A percentile compares a stretch with the other conserved stretches of the same genome.
Conservation (phyloP, 2,888 invertebrate species). For the Amorpha juglandis region DNA sequence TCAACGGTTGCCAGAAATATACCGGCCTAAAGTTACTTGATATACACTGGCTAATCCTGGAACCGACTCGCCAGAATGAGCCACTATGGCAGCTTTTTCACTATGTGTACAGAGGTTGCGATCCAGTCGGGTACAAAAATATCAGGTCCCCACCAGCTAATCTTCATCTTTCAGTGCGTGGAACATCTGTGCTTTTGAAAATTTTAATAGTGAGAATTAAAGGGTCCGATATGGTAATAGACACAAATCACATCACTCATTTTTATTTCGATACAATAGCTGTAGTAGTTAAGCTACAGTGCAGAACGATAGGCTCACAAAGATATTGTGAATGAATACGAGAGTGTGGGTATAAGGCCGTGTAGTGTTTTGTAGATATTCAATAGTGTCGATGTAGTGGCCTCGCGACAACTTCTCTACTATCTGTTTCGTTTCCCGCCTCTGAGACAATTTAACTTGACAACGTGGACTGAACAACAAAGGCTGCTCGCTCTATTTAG, state of each 20-base stretch:
- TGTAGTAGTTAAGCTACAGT: conserved; percentile 33
- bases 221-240: neutral
- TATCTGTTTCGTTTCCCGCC: conserved; percentile 82
- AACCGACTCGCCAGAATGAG: too few relatives aligned
- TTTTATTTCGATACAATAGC: conserved; percentile 28
- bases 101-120: too few relatives aligned
- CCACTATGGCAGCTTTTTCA: too few relatives aligned
- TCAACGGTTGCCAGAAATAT: too few relatives aligned
- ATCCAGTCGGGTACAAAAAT: too few relatives aligned
- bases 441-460: conserved; percentile 82
- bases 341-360: conserved; percentile 33
- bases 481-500: conserved; percentile 75
- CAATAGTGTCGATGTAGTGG: conserved; percentile 75
- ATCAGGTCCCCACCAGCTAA: too few relatives aligned
- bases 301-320: conserved; percentile 24
- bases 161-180: too few relatives aligned
- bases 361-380: conserved; percentile 52
- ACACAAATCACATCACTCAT: neutral
- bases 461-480: conserved; percentile 76
- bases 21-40: too few relatives aligned
- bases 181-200: too few relatives aligned
- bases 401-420: conserved; percentile 74
- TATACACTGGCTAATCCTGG: too few relatives aligned
- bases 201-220: neutral
- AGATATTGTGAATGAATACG: conserved; percentile 20